Conservation (phyloP, 2,797 vertebrate genomes). For the Enteromius paludinosus region DNA sequence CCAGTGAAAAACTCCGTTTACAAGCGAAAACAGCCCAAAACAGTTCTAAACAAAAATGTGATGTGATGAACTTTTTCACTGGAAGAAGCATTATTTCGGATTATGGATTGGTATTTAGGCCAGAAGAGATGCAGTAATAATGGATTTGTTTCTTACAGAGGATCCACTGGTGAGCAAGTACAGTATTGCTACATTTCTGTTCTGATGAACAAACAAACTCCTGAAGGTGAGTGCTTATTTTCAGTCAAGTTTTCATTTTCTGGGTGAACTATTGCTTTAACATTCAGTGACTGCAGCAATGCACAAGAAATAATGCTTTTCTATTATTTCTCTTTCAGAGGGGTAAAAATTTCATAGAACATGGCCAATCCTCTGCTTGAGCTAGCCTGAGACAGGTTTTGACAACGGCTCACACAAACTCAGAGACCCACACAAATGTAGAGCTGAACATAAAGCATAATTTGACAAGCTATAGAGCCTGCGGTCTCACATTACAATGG, state of each 20-base stretch:
- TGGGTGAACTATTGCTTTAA: background rate
- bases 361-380: conserved; percentile 30
- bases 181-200: background rate
- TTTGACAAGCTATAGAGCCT: conserved; percentile 15
- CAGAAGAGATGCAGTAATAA: background rate
- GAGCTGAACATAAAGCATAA: conserved; percentile 15
- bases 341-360: background rate
- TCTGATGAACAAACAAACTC: background rate
- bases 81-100: background rate
- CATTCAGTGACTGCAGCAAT: background rate
- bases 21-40: background rate
- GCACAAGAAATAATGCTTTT: conserved; percentile 14
- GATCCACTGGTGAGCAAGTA: background rate
- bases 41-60: background rate
- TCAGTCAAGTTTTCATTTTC: background rate
- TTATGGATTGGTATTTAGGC: background rate
- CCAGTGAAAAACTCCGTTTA: background rate
- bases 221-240: no score
- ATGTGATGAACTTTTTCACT: background rate
- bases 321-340: conserved; percentile 4
- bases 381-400: conserved; percentile 29
- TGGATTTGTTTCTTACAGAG: background rate
- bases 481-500: conserved; percentile 16
- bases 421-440: conserved; percentile 17
- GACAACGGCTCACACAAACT: background rate